A percentile compares a stretch with the other conserved stretches of the same genome.
Evolutionary conservation across 2,113 vertebrate species (phyloP).

Genomic region (Saguinus midas): DNA sequence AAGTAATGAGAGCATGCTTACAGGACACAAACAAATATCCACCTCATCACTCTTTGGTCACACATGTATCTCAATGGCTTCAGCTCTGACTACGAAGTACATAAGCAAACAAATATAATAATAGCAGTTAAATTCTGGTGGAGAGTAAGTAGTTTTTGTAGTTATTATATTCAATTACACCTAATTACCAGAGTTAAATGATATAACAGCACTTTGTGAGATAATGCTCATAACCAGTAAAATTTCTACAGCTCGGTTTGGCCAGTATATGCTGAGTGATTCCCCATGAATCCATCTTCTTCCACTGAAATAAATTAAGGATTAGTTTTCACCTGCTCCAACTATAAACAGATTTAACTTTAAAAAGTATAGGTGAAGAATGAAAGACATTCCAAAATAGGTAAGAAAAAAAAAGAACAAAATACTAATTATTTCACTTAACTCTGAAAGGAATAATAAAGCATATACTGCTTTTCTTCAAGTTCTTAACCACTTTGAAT

Average conservation of each 20-base stretch:
- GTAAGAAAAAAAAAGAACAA: not conserved
- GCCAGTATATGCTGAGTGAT: not conserved
- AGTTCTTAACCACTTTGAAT: not conserved
- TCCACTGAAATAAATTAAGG: conserved; percentile 47
- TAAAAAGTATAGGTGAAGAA: not conserved
- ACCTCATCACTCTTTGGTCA: not conserved
- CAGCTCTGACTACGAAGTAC: not conserved
- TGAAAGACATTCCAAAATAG: not conserved
- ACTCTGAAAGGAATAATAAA: conserved; percentile 16
- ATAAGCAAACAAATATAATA: not conserved
- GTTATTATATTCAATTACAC: not conserved
- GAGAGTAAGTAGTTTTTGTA: not conserved
- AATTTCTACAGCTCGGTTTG: not conserved
- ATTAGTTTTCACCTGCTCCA: conserved; percentile 33
- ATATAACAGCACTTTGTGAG: not conserved
- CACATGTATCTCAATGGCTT: not conserved
- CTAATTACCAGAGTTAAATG: not conserved
- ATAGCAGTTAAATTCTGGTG: not conserved
- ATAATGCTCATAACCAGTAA: not conserved
- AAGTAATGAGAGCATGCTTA: not conserved
- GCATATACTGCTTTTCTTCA: not conserved
- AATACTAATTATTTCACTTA: not conserved
- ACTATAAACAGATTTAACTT: not conserved
- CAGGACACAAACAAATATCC: not conserved
- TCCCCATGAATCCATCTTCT: conserved; percentile 27